A percentile compares a stretch with the other conserved stretches of the same genome.
Evolutionary conservation across 2,113 vertebrate species (phyloP).

Genomic region (Zapornia atra): DNA sequence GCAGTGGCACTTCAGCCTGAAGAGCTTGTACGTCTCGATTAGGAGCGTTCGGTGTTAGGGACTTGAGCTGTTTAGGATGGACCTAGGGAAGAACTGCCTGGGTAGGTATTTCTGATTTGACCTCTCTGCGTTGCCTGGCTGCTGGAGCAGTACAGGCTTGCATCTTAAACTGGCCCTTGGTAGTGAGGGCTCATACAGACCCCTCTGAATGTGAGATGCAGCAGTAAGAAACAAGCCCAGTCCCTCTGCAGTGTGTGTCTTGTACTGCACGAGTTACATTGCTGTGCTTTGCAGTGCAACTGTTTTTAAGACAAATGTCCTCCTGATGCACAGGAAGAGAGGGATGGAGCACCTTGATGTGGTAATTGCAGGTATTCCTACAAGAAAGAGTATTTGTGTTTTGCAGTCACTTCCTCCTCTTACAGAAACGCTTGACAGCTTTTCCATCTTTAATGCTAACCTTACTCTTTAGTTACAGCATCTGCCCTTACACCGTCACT

Average conservation of each 20-base stretch:
- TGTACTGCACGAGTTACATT: not conserved
- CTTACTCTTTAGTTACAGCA: not conserved
- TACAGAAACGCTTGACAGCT: not conserved
- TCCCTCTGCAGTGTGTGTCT: not conserved
- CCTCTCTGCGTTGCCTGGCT: not conserved
- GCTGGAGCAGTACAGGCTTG: not conserved
- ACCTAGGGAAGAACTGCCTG: not conserved
- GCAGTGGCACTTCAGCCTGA: not conserved
- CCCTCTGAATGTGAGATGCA: not conserved
- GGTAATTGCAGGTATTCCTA: not conserved
- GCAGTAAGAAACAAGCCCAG: not conserved
- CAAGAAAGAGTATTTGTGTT: not conserved
- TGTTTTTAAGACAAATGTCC: not conserved
- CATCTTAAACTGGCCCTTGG: not conserved
- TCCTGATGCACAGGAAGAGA: not conserved
- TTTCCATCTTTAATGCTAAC: not conserved
- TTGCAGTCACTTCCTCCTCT: not conserved
- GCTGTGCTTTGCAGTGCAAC: not conserved
- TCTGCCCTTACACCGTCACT: accelerated
- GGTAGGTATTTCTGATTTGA: not conserved
- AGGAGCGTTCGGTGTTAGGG: not conserved
- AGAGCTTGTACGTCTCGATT: not conserved
- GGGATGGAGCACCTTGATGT: not conserved
- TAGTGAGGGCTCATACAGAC: not conserved
- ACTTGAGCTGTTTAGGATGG: not conserved